phyloP scores from a whole-genome alignment of 2,888 invertebrate genomes.

The Tuta absoluta region DNA sequence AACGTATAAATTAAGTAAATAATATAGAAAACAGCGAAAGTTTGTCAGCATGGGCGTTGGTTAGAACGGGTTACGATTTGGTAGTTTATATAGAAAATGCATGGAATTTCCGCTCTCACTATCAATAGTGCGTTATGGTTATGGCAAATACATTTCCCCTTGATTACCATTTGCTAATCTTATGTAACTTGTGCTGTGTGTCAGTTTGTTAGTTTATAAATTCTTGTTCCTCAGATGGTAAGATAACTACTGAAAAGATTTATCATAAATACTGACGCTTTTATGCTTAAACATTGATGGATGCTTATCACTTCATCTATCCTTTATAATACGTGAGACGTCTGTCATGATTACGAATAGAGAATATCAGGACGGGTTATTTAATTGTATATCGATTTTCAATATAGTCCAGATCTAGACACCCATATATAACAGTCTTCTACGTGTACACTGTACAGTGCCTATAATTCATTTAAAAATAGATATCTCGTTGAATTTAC shows the following conservation, averaged over 20 bases:
- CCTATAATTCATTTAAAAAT: too few relatives aligned
- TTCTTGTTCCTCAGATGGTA: neutral
- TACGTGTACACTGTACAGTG: too few relatives aligned
- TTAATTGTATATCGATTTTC: too few relatives aligned
- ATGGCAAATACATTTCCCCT: neutral
- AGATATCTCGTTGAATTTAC: too few relatives aligned
- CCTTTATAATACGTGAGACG: too few relatives aligned
- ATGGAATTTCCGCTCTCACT: neutral
- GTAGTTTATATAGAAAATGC: neutral
- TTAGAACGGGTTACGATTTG: neutral
- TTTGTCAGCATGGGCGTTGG: neutral
- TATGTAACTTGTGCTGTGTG: neutral
- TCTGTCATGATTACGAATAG: too few relatives aligned
- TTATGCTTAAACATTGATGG: too few relatives aligned
- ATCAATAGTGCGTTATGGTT: constrained; percentile 1
- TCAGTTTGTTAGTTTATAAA: neutral
- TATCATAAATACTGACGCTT: too few relatives aligned
- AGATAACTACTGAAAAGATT: neutral
- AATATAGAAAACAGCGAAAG: constrained; percentile 19
- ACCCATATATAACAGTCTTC: too few relatives aligned
- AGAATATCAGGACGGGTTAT: too few relatives aligned
- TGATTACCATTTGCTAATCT: neutral
- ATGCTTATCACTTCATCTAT: too few relatives aligned
- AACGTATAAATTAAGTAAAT: constrained; percentile 20
- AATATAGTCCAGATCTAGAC: too few relatives aligned